Evolutionary conservation across 2,797 vertebrate genomes (phyloP).

Genomic region (Takifugu ocellatus): DNA sequence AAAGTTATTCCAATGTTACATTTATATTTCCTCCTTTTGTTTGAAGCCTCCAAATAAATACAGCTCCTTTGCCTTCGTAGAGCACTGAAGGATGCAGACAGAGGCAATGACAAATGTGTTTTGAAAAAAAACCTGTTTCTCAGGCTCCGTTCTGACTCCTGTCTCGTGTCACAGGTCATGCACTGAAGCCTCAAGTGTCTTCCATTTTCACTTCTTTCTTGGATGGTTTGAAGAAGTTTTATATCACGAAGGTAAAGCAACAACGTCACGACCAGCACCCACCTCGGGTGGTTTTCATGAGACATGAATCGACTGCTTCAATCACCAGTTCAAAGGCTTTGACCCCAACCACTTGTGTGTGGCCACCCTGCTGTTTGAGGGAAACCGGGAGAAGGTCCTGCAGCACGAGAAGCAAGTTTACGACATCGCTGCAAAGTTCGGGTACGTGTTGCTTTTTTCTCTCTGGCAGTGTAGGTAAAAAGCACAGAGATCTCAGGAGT

Average conservation of each 20-base stretch:
- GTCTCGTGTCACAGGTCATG: conserved; percentile 83
- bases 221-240: conserved; percentile 98
- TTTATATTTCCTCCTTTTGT: conserved; percentile 75
- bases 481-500: background rate
- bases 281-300: conserved; percentile 15
- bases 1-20: conserved; percentile 75
- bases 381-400: conserved; percentile 92
- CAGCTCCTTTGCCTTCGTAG: conserved; percentile 45
- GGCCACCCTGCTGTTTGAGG: conserved; percentile 95
- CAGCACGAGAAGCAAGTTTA: conserved; percentile 99
- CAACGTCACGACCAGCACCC: background rate
- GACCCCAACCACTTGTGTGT: conserved; percentile 90
- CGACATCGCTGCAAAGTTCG: conserved; percentile 97
- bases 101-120: conserved; percentile 38
- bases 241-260: conserved; percentile 93
- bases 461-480: background rate
- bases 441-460: conserved; percentile 71
- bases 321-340: conserved; percentile 95
- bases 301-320: conserved; percentile 18
- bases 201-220: conserved; percentile 98
- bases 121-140: conserved; percentile 21
- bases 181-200: conserved; percentile 98
- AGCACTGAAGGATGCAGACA: conserved; percentile 41
- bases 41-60: conserved; percentile 69
- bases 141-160: conserved; percentile 29